Conservation (phyloP, 37 sponge, comb jelly and placozoan species). For the Ephydatia muelleri region DNA sequence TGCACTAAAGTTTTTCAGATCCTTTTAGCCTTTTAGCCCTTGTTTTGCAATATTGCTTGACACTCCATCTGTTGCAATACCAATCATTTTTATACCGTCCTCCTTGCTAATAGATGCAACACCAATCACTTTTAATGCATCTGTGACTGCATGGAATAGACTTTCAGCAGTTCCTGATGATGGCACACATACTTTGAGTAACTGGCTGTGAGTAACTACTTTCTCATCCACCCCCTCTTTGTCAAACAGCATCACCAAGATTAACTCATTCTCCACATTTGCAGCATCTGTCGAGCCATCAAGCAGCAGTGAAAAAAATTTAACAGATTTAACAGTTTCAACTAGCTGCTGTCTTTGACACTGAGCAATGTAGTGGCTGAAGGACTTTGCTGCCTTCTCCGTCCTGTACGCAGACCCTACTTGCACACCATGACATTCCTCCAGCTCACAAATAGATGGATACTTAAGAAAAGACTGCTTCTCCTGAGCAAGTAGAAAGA, state of each 20-base stretch:
- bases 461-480: neutral
- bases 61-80: no score
- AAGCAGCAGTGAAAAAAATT: conserved; percentile 60
- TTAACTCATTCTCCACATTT: conserved; percentile 49
- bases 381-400: no score
- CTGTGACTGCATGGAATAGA: no score
- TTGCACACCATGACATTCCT: conserved; percentile 17
- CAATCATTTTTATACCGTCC: conserved; percentile 49
- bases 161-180: no score
- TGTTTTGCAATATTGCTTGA: conserved; percentile 17
- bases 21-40: conserved; percentile 65
- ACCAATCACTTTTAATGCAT: conserved; percentile 35
- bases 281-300: no score
- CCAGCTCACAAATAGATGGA: neutral
- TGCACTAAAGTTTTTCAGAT: neutral
- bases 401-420: neutral
- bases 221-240: no score
- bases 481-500: neutral
- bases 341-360: neutral
- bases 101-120: conserved; percentile 17
- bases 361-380: no score
- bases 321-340: conserved; percentile 11
- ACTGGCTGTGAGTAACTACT: no score
- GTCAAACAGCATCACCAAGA: no score
- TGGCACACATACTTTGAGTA: no score